Evolutionary conservation across 2,888 invertebrate species (phyloP).

Genomic region (Nomada goodeniana): DNA sequence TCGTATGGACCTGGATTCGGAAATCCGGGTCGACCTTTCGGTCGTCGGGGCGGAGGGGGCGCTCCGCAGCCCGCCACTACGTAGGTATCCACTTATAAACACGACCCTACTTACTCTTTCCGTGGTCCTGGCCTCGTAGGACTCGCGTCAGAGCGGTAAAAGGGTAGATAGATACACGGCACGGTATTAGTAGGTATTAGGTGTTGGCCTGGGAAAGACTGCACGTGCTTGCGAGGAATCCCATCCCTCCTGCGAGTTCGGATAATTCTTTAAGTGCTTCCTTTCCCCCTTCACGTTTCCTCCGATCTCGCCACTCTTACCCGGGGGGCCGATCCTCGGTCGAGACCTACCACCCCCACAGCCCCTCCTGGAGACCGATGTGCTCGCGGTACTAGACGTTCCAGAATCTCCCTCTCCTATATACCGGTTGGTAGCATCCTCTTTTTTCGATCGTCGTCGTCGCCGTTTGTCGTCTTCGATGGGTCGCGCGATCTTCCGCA

Average conservation of each 20-base stretch:
- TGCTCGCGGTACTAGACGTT: slow-evolving; percentile 69
- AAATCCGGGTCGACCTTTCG: slow-evolving; percentile 61
- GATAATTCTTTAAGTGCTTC: slow-evolving; percentile 85
- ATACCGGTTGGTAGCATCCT: not conserved
- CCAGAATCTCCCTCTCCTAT: slow-evolving; percentile 37
- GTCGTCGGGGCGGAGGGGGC: slow-evolving; percentile 66
- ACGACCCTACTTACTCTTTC: slow-evolving; percentile 79
- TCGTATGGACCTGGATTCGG: slow-evolving; percentile 38
- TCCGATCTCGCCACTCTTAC: slow-evolving; percentile 67
- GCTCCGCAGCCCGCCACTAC: slow-evolving; percentile 71
- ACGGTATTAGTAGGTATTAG: slow-evolving; percentile 84
- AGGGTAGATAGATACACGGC: slow-evolving; percentile 84
- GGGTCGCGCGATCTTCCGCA: slow-evolving; percentile 22
- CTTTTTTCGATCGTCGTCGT: slow-evolving; percentile 4
- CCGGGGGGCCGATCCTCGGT: slow-evolving; percentile 72
- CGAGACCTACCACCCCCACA: slow-evolving; percentile 62
- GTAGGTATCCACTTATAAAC: slow-evolving; percentile 76
- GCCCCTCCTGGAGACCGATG: slow-evolving; percentile 54
- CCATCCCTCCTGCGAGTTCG: slow-evolving; percentile 81
- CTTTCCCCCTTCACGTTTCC: slow-evolving; percentile 74
- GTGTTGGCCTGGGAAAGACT: slow-evolving; percentile 84
- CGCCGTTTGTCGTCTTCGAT: slow-evolving; percentile 17
- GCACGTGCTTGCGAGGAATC: slow-evolving; percentile 82
- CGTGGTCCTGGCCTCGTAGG: slow-evolving; percentile 79
- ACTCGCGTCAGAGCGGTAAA: slow-evolving; percentile 82